Evolutionary conservation across 1,140 invertebrate species (phyloP).

Genomic region (Caerostris extrusa): DNA sequence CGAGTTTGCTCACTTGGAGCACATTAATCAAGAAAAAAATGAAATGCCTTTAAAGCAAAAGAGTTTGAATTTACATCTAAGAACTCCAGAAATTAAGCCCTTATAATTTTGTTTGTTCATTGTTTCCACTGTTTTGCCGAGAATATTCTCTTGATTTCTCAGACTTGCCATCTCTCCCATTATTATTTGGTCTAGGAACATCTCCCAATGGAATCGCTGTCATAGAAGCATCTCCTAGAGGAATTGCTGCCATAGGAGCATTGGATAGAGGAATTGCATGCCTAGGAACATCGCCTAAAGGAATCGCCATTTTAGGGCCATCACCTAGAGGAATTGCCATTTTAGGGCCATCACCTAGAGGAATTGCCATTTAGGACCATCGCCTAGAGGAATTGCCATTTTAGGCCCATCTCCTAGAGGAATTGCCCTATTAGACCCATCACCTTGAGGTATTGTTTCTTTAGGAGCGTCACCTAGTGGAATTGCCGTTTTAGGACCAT

Average conservation of each 20-base stretch:
- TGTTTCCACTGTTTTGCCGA: background rate
- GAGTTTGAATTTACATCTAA: too few species aligned
- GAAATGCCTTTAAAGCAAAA: too few species aligned
- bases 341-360: background rate
- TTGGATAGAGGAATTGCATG: background rate
- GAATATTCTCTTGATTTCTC: background rate
- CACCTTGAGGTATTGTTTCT: background rate
- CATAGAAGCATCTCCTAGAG: background rate
- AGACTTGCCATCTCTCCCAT: background rate
- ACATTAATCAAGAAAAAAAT: too few species aligned
- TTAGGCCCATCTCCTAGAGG: slow-evolving; percentile 2
- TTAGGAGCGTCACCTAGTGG: background rate
- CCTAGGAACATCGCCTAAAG: background rate
- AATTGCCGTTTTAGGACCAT: background rate
- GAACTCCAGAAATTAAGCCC: too few species aligned
- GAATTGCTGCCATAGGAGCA: background rate
- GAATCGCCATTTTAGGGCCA: background rate
- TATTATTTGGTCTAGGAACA: background rate
- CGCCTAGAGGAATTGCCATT: background rate
- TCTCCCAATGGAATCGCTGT: slow-evolving; percentile 6
- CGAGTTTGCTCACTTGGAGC: too few species aligned
- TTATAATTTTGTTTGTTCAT: slow-evolving; percentile 24
- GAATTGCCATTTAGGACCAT: background rate
- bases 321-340: background rate
- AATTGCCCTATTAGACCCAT: background rate